A percentile compares a stretch with the other conserved stretches of the same genome.
Conservation (phyloP, 1,140 invertebrate genomes). For the Centruroides sculpturatus region DNA sequence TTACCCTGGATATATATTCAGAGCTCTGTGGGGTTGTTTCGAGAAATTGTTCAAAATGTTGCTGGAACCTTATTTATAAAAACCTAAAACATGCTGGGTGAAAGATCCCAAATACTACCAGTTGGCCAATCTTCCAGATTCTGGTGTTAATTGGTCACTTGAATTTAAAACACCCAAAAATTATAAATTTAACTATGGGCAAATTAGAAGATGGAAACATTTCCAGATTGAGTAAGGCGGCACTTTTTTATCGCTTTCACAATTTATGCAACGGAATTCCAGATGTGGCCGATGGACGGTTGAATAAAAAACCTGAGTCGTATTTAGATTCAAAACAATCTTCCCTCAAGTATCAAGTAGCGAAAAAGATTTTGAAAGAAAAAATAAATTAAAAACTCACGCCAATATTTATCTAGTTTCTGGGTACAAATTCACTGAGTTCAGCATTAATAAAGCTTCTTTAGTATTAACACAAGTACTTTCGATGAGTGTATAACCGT, state of each 20-base stretch:
- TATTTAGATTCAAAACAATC: constrained; percentile 27
- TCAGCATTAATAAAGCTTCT: too few relatives aligned
- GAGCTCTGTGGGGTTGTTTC: constrained; percentile 34
- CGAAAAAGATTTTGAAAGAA: constrained; percentile 24
- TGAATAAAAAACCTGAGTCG: too few relatives aligned
- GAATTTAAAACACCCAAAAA: constrained; percentile 26
- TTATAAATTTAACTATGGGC: constrained; percentile 29
- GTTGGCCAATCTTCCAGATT: constrained; percentile 14
- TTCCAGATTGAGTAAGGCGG: constrained; percentile 27
- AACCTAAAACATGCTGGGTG: constrained; percentile 29
- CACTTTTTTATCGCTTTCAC: constrained; percentile 27
- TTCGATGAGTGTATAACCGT: too few relatives aligned
- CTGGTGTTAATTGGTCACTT: constrained; percentile 33
- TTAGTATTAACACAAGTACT: too few relatives aligned
- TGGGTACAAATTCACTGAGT: too few relatives aligned
- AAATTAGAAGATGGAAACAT: constrained; percentile 25
- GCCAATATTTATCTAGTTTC: too few relatives aligned
- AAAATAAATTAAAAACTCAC: too few relatives aligned
- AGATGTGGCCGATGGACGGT: too few relatives aligned
- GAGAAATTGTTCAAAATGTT: constrained; percentile 17
- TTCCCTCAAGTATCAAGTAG: constrained; percentile 25
- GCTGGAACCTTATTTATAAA: constrained; percentile 27
- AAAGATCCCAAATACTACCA: constrained; percentile 23
- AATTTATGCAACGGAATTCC: neutral
- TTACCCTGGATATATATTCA: constrained; percentile 30